A percentile compares a stretch with the other conserved stretches of the same genome.
Evolutionary conservation across 1,140 invertebrate species (phyloP).

Genomic region (Trachelipus rathkii): DNA sequence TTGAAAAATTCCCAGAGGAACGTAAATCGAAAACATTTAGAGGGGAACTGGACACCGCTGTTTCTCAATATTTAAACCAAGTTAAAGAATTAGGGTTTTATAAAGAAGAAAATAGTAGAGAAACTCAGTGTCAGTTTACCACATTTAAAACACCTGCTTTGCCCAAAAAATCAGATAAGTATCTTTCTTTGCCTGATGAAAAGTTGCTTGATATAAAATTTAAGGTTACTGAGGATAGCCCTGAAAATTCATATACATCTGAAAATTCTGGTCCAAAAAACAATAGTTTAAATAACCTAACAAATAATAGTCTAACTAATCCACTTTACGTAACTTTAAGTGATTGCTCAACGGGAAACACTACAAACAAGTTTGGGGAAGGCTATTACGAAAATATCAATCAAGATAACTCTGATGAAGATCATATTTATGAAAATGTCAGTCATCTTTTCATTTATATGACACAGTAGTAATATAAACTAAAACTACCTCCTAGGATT

Average conservation of each 20-base stretch:
- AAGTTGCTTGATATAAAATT: neutral
- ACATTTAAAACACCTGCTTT: neutral
- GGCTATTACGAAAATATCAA: neutral
- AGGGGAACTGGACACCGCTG: neutral
- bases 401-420: neutral
- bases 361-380: neutral
- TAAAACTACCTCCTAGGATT: neutral
- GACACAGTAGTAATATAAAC: neutral
- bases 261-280: neutral
- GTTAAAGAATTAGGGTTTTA: neutral
- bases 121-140: neutral
- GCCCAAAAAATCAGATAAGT: neutral
- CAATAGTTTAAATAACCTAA: neutral
- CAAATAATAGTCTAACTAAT: neutral
- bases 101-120: neutral
- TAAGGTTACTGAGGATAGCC: neutral
- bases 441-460: neutral
- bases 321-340: neutral
- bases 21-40: neutral
- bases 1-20: neutral
- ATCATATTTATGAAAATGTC: conserved; percentile 4
- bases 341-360: neutral
- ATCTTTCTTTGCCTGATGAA: neutral
- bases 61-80: neutral
- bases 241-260: neutral